These are phyloP conservation scores for Gymnodraco acuticeps DNA, from an alignment of 2,797 vertebrate genomes.

Conservation along the genomic window DNA sequence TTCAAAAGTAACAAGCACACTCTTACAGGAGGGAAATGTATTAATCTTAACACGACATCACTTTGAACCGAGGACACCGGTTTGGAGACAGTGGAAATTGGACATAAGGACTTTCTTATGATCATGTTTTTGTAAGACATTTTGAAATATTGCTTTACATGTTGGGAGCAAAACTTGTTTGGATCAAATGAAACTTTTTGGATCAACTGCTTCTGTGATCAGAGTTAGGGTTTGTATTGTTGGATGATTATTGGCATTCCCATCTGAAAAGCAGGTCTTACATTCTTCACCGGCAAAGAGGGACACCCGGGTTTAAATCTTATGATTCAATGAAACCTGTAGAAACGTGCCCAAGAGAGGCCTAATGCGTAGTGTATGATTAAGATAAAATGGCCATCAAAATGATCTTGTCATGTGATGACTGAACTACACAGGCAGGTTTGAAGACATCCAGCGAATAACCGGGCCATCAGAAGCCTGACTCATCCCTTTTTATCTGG, in stretches of 20 bases:
- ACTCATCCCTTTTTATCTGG: conserved; percentile 45
- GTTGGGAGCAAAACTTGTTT: conserved; percentile 81
- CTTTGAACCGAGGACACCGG: conserved; percentile 63
- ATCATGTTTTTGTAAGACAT: conserved; percentile 73
- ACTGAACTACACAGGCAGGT: conserved; percentile 54
- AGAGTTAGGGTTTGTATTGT: conserved; percentile 67
- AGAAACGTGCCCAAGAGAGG: conserved; percentile 43
- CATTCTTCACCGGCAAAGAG: conserved; percentile 64
- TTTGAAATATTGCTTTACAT: conserved; percentile 70
- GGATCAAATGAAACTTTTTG: conserved; percentile 81
- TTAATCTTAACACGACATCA: conserved; percentile 58
- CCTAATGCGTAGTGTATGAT: conserved; percentile 53
- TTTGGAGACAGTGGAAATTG: conserved; percentile 57
- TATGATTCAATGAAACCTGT: conserved; percentile 51
- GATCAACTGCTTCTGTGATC: conserved; percentile 76
- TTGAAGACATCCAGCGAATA: conserved; percentile 47
- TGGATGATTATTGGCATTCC: conserved; percentile 81
- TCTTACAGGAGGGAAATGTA: conserved; percentile 51
- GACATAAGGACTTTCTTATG: conserved; percentile 64
- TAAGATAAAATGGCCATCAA: conserved; percentile 34
- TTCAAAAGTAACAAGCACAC: conserved; percentile 68
- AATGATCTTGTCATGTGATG: conserved; percentile 36
- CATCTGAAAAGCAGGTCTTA: conserved; percentile 76
- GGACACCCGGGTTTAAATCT: conserved; percentile 43
- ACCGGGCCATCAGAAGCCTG: conserved; percentile 23